Percentiles rank a stretch among this genome's conserved stretches.
Conservation (phyloP, 2,113 vertebrate genomes). For the Equus quagga region DNA sequence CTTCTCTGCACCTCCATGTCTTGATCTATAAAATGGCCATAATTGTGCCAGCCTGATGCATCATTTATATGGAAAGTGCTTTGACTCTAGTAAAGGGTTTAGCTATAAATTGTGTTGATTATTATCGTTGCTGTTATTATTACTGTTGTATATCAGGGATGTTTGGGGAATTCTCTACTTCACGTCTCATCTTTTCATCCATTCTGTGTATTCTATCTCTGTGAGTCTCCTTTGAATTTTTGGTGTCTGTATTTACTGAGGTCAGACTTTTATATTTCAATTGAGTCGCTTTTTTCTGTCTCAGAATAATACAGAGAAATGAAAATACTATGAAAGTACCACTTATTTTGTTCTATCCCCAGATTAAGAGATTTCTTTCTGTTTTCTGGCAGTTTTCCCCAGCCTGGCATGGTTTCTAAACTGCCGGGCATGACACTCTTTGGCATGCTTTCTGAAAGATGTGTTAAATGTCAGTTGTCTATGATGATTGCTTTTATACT, state of each 20-base stretch:
- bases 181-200: not conserved
- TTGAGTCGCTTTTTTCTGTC: not conserved
- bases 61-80: not conserved
- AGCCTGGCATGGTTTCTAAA: not conserved
- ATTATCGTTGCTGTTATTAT: not conserved
- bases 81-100: not conserved
- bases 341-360: not conserved
- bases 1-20: not conserved
- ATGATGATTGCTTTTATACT: not conserved
- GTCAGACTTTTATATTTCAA: not conserved
- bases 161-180: not conserved
- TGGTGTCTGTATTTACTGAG: not conserved
- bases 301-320: not conserved
- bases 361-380: constrained; percentile 14
- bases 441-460: constrained; percentile 23
- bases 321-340: not conserved
- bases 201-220: not conserved
- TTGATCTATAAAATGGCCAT: not conserved
- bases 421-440: not conserved
- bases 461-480: not conserved
- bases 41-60: not conserved
- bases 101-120: not conserved
- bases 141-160: not conserved
- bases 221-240: not conserved
- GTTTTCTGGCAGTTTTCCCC: not conserved